Base-by-base conservation (phyloP, 2,797 vertebrate genomes). In the Valencia hispanica region DNA sequence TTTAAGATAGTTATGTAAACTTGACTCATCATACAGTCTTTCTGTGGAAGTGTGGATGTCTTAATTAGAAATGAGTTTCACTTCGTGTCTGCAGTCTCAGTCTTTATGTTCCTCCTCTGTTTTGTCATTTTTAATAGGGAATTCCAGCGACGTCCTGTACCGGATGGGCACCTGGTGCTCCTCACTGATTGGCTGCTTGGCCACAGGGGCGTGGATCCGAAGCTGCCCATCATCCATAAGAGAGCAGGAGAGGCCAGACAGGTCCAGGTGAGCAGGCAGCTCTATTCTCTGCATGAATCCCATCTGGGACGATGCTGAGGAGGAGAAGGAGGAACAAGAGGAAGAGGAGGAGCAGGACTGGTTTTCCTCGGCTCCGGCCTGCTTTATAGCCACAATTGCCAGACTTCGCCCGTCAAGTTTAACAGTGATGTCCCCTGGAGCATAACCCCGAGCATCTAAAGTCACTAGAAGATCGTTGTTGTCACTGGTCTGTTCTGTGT, bases 211-310 rank as follows among this genome's bases (percentile, higher is more conserved):
- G 32, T 94, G 89, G 74, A 95, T 93, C 1, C 79, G 84, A 65
- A 95, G 92, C 85, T 93, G 91, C 47, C 95, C 94, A 0, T 93
- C 88, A n/a, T 93, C 89, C 83, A 91, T 93, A 73, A 94, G 89
- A 32, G 89, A 92, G 57, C 95, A 95, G 84, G 91, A 92, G 27
- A 95, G 89, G 12, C 88, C 86, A 0, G 91, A 78, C 57, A 94
- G 89, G 53, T 95, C 87, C 51, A 95, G 78, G 80, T 94, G 91
- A 32, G 88, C 75, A 0, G 95, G 93, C 61, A 95, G 88, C 18
- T 92, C 79, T 18, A 95, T 88, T 75, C 74, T 91, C 79, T 91
- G 92, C 32, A 81, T 75, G 6, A 94, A 95, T 0, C 92, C 93
- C 43, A 72, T 74, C 66, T 87, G 70, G 18, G 90, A 77, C 0